These are phyloP conservation scores for Hydractinia symbiolongicarpus DNA, from an alignment of 30 jellyfish, hydroid and myxozoan genomes.

Conservation along the genomic window DNA sequence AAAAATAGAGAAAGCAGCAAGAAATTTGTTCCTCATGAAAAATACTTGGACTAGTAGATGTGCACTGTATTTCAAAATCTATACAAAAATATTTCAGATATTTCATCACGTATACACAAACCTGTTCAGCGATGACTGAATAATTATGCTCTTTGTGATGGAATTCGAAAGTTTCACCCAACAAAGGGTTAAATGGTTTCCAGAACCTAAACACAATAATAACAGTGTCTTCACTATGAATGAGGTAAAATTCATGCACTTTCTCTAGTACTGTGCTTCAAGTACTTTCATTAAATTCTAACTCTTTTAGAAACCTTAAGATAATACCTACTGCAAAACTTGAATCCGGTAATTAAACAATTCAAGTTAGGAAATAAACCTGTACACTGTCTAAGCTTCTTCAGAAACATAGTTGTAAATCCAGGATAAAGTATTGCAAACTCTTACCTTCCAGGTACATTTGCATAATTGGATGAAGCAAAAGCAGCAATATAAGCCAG, in stretches of 20 bases:
- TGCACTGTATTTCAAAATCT: too few relatives aligned
- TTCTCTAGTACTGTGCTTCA: too few relatives aligned
- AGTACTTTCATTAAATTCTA: too few relatives aligned
- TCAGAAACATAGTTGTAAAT: background rate
- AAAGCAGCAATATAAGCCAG: slow-evolving; percentile 83
- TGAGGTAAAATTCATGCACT: background rate
- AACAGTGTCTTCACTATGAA: background rate
- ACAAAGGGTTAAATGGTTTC: slow-evolving; percentile 90
- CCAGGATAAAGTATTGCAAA: background rate
- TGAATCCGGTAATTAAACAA: too few relatives aligned
- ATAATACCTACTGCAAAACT: too few relatives aligned
- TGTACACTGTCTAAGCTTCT: too few relatives aligned
- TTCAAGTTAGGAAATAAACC: too few relatives aligned
- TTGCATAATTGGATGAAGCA: slow-evolving; percentile 89
- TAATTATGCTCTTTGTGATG: slow-evolving; percentile 53
- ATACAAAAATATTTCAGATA: too few relatives aligned
- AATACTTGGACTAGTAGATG: too few relatives aligned
- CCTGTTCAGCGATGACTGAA: slow-evolving; percentile 80
- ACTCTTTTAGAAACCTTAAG: too few relatives aligned
- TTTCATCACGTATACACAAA: background rate
- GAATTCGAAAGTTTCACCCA: slow-evolving; percentile 88
- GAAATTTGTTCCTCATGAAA: too few relatives aligned
- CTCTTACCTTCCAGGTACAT: slow-evolving; percentile 89
- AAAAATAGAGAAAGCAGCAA: too few relatives aligned
- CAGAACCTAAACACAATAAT: slow-evolving; percentile 37